Base-by-base conservation (phyloP, 2,888 invertebrate genomes). In the Ophraella communa region DNA sequence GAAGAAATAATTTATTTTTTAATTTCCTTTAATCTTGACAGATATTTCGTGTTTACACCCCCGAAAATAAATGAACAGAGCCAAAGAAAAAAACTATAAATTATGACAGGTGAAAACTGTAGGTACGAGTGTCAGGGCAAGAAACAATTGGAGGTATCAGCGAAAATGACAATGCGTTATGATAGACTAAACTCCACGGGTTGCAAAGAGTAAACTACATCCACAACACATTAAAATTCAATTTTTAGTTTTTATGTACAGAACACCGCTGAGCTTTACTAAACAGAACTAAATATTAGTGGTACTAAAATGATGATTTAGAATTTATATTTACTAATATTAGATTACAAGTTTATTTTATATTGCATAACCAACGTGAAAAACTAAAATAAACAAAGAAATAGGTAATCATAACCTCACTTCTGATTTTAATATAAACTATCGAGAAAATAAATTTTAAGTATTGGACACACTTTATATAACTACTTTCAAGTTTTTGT, bases 111-210 rank as follows among this genome's bases (percentile, higher is more conserved):
- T 47, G 57, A 57, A n/a, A n/a, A n/a, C n/a, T n/a, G 64, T 62
- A 66, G 66, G 71, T n/a, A 55, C 42, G 44, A 39, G 20, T 44
- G 42, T 11, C 44, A 55, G 24, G 24, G 17, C 27, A 55, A 44
- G 18, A 44, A 71, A 71, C 70, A 73, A 73, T 69, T 64, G 64
- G 62, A 55, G 56, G 67, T 64, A 67, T 67, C 66, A 51, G 64
- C 58, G 56, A 65, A 70, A 69, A 67, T 72, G 73, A 73, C 72
- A 66, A 61, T 44, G 73, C 71, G 68, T 62, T 68, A 71, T 69
- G 68, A 66, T 67, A 66, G 67, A 68, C 68, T 17, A 44, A 27
- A 53, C 68, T 4, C 70, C 58, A 69, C 72, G 66, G 70, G 72
- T 39, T 39, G 1, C 39, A 17, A n/a, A 39, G 2, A 39, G 14